These are phyloP conservation scores for Sarcophaga subvicina DNA, from an alignment of 2,888 invertebrate genomes.

Conservation along the genomic window DNA sequence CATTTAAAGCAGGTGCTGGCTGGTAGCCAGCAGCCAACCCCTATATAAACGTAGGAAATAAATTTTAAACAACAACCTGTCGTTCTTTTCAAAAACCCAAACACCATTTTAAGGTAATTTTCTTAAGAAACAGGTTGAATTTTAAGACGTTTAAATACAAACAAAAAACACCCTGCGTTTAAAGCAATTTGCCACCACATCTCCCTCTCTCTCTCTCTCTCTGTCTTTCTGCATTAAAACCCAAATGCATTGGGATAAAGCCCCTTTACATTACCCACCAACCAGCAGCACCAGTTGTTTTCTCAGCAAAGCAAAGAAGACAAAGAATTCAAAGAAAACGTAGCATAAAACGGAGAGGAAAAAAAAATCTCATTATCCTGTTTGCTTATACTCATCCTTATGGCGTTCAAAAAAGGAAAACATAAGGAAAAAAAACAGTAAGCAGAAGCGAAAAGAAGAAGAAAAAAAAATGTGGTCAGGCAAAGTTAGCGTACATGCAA, in stretches of 20 bases:
- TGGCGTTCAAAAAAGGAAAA: constrained; percentile 7
- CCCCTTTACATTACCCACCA: neutral
- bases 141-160: neutral
- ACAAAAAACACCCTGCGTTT: neutral
- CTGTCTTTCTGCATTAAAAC: too few relatives aligned
- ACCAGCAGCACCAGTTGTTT: neutral
- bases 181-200: too few relatives aligned
- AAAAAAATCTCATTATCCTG: constrained; percentile 67
- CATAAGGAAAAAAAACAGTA: neutral
- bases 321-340: neutral
- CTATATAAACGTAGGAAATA: neutral
- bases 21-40: neutral
- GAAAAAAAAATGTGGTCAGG: neutral
- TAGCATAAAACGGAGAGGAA: constrained; percentile 21
- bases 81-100: neutral
- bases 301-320: neutral
- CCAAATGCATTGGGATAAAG: too few relatives aligned
- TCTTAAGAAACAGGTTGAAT: neutral
- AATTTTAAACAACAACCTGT: neutral
- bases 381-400: constrained; percentile 61
- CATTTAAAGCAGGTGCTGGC: neutral
- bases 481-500: constrained; percentile 41
- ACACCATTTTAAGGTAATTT: neutral
- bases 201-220: too few relatives aligned
- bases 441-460: neutral